Evolutionary conservation across 2,113 vertebrate genomes (phyloP), one percentile per base, ranked within the genome.

Genomic region (Aldabrachelys gigantea): DNA sequence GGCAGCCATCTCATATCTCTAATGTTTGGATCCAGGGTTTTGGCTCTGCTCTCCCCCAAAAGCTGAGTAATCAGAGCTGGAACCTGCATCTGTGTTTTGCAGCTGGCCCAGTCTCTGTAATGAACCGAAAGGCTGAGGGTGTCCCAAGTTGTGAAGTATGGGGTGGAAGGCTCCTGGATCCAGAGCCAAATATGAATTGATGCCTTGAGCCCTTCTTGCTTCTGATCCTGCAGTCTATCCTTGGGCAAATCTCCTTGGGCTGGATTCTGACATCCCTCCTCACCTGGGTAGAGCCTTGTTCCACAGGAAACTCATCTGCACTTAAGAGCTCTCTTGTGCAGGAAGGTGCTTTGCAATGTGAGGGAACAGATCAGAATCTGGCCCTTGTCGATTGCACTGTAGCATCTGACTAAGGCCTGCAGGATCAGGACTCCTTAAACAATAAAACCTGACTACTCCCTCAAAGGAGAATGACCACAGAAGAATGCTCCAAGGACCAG

Each of bases 401-500:
- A n/a, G 19, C 8, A 9, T 72, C 65, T n/a, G 65, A n/a, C n/a
- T 72, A 22, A 89, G 75, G 7, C 50, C 0, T 91, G 59, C 29
- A 89, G 97, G 92, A 81, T 88, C 47, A 87, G 89, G 87, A 83
- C 91, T 92, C 81, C 44, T 90, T 78, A 31, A 87, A 92, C 86
- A 89, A 57, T 47, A 92, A 87, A 96, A 90, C 81, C 31, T 89
- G 38, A 93, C 94, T 94, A 89, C 0, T 3, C 91, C 90, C 83
- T 86, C 96, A 93, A 96, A 95, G 50, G 0, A 38, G n/a, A 19
- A 22, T 72, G 57, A 27, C 56, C 56, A 56, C 25, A 57, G 56
- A 57, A 57, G 56, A 84, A 91, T 91, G 92, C 84, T 96, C 93
- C 93, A 93, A 89, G 88, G 38, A 94, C 95, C 90, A 96, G 92